Base-by-base conservation (phyloP, 2,888 invertebrate genomes). In the Lepidocyrtinus sp. region DNA sequence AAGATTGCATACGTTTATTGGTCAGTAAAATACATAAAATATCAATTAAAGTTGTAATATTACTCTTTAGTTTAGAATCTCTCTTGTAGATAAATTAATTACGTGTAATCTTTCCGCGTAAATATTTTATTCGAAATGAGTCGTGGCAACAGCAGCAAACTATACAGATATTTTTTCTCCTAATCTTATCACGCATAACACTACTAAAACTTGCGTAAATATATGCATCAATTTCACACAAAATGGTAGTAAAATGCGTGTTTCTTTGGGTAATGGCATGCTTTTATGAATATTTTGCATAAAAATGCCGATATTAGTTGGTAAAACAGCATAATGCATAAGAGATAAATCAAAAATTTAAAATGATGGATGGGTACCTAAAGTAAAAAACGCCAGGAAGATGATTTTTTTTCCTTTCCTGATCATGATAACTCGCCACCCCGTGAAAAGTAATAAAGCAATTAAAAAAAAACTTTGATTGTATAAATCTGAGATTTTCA, bases 361-460 rank as follows among this genome's bases (percentile, higher is more conserved):
- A 12, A 36, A 36, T 36, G 36, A 36, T 36, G 36, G 36, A 36
- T 36, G 36, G 12, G 36, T 12, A n/a, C n/a, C n/a, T 7, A 36
- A 36, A 36, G 36, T 7, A 36, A 7, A 36, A 36, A 36, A 36
- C 12, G 36, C 5, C 36, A 36, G 12, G 36, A 36, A 12, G 36
- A 36, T 36, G 5, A 12, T 36, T 36, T 36, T 36, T 36, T 36
- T 36, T 36, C 36, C 36, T 36, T 12, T 36, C 12, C 36, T 36
- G 62, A 62, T 77, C 72, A 72, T 72, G 55, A 72, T 74, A 67
- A 64, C 25, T 74, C 74, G 26, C 73, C 78, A 67, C 69, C 63
- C 73, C 78, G 55, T 79, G 68, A 73, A 79, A 79, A 79, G 73
- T 59, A 79, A 79, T 79, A 79, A 79, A 79, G 78, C 64, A 79